A percentile compares a stretch with the other conserved stretches of the same genome.
These are phyloP conservation scores for Gadus macrocephalus DNA, from an alignment of 2,113 vertebrate species.

Conservation along the genomic window DNA sequence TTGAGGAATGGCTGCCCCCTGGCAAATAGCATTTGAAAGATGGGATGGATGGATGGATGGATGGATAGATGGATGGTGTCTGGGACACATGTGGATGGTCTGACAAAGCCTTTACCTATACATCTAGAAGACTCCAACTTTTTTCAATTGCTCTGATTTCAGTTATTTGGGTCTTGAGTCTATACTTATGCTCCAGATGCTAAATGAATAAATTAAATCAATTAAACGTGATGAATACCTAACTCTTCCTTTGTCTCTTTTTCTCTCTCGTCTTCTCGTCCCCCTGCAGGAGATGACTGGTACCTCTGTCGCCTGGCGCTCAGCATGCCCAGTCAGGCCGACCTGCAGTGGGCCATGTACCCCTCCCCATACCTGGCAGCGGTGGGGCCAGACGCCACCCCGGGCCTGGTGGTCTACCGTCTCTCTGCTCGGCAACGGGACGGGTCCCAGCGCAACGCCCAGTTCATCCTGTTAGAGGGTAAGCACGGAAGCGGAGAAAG, in stretches of 20 bases:
- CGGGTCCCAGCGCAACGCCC: conserved; percentile 51
- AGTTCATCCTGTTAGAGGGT: conserved; percentile 79
- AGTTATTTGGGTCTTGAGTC: not conserved
- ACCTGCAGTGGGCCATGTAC: conserved; percentile 83
- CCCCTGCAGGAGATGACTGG: conserved; percentile 77
- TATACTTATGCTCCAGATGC: not conserved
- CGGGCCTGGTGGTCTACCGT: conserved; percentile 74
- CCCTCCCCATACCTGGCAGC: conserved; percentile 79
- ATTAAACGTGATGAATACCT: too few relatives aligned
- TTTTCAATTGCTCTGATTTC: not conserved
- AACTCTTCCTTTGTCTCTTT: not conserved
- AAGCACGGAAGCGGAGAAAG: conserved; percentile 17
- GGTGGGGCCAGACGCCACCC: conserved; percentile 70
- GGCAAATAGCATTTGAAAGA: conserved; percentile 24
- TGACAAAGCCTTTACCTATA: not conserved
- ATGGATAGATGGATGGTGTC: conserved; percentile 4
- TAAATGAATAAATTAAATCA: not conserved
- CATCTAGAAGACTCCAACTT: not conserved
- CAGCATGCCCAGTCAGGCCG: conserved; percentile 67
- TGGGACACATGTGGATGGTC: not conserved
- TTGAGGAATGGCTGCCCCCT: conserved; percentile 21
- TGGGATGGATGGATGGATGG: conserved; percentile 14
- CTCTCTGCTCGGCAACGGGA: conserved; percentile 59
- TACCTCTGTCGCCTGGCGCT: conserved; percentile 80
- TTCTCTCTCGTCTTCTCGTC: not conserved